These are phyloP conservation scores for Platynereis dumerilii DNA, from an alignment of 2,888 invertebrate genomes.

Conservation along the genomic window DNA sequence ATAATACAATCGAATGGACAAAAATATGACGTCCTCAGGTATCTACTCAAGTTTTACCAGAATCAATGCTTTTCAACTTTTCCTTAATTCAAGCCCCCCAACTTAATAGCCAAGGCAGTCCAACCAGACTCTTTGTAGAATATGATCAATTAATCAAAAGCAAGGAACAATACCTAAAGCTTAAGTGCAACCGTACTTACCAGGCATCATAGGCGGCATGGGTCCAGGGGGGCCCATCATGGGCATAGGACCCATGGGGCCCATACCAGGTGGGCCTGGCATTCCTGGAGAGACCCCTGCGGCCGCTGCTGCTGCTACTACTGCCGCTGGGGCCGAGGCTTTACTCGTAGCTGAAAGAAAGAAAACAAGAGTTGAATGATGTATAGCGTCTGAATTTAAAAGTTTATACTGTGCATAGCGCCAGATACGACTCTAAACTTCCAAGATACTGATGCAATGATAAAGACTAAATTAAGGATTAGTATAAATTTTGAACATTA, in stretches of 20 bases:
- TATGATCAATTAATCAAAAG: too few species aligned
- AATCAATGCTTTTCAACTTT: too few species aligned
- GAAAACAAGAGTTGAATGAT: neutral
- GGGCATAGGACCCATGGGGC: slow-evolving; percentile 22
- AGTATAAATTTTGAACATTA: too few species aligned
- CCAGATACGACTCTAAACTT: neutral
- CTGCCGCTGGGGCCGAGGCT: slow-evolving; percentile 8
- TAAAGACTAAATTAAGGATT: too few species aligned
- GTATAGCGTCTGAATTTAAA: neutral
- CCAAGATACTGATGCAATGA: too few species aligned
- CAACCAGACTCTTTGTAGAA: too few species aligned
- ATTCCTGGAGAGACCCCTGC: slow-evolving; percentile 8
- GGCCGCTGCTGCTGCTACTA: slow-evolving; percentile 5
- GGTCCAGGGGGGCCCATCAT: slow-evolving; percentile 31
- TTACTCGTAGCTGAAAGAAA: neutral
- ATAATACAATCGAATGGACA: too few species aligned
- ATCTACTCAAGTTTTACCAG: too few species aligned
- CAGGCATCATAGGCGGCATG: slow-evolving; percentile 32
- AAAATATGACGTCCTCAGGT: too few species aligned
- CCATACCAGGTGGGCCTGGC: slow-evolving; percentile 12
- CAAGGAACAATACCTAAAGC: too few species aligned
- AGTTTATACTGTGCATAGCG: neutral
- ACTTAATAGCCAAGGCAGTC: too few species aligned
- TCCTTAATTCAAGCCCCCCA: too few species aligned
- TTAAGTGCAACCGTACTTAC: slow-evolving; percentile 10